These are phyloP conservation scores for Pararge aegeria DNA, from an alignment of 1,140 invertebrate species.

Conservation along the genomic window DNA sequence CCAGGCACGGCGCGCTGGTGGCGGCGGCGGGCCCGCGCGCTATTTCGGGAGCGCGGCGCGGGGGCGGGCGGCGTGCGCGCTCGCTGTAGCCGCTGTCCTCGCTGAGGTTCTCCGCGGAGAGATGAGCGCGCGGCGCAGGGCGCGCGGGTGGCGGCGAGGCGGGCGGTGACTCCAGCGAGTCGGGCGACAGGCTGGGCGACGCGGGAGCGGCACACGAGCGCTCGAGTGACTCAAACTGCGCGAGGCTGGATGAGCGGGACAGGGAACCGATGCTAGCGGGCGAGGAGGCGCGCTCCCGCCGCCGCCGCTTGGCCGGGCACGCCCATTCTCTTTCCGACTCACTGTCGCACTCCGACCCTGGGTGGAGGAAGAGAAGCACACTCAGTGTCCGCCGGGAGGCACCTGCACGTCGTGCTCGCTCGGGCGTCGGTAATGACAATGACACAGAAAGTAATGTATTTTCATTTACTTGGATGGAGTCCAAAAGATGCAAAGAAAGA, in stretches of 20 bases:
- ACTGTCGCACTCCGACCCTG: conserved; percentile 77
- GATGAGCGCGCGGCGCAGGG: conserved; percentile 70
- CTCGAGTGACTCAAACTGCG: conserved; percentile 90
- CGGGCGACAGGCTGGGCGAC: conserved; percentile 69
- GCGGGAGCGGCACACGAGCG: conserved; percentile 81
- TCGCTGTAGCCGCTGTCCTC: conserved; percentile 87
- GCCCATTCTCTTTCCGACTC: conserved; percentile 88
- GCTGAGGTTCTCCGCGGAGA: conserved; percentile 86
- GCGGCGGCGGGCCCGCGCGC: conserved; percentile 52
- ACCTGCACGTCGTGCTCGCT: conserved; percentile 11
- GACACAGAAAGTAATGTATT: conserved; percentile 49
- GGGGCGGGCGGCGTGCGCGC: conserved; percentile 57
- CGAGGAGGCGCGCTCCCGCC: conserved; percentile 75
- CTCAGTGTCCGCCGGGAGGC: conserved; percentile 1
- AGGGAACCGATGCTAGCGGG: conserved; percentile 77
- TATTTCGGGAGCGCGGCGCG: conserved; percentile 58
- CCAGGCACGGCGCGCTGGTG: conserved; percentile 63
- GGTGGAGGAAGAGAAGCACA: conserved; percentile 19
- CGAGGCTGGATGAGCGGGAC: conserved; percentile 86
- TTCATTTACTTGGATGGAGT: conserved; percentile 44
- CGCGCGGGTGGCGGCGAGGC: conserved; percentile 64
- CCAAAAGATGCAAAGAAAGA: conserved; percentile 36
- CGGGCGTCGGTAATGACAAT: conserved; percentile 63
- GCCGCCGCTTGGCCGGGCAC: conserved; percentile 88
- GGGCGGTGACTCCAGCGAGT: conserved; percentile 66